Conservation (phyloP, 2,888 invertebrate species). For the Zonitis immaculata region DNA sequence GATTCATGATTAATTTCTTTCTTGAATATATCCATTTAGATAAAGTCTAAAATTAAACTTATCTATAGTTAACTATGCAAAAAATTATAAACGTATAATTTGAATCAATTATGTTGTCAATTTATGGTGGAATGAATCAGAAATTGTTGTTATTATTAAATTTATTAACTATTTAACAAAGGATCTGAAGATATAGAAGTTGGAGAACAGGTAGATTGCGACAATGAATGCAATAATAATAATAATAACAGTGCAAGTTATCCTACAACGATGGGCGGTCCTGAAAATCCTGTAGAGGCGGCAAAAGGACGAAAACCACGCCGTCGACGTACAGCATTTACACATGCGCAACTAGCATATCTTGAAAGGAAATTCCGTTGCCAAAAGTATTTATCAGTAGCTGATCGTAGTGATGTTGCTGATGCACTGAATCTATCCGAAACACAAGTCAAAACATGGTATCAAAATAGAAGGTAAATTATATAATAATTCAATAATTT, state of each 20-base stretch:
- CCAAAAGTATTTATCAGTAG: slow-evolving; percentile 91
- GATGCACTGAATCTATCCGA: slow-evolving; percentile 85
- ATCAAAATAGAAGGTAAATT: slow-evolving; percentile 75
- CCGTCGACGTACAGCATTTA: slow-evolving; percentile 84
- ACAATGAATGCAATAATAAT: slow-evolving; percentile 7
- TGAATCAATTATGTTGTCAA: not conserved
- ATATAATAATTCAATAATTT: not conserved
- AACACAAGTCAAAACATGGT: slow-evolving; percentile 96
- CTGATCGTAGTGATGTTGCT: slow-evolving; percentile 89
- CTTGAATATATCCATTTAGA: too few relatives aligned
- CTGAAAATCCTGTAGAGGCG: slow-evolving; percentile 33
- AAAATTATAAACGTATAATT: not conserved
- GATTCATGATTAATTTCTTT: not conserved
- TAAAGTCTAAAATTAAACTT: not conserved
- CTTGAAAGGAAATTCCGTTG: slow-evolving; percentile 88
- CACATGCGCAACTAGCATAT: slow-evolving; percentile 89
- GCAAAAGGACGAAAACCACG: slow-evolving; percentile 70
- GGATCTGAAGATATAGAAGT: slow-evolving; percentile 13
- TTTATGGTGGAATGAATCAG: not conserved
- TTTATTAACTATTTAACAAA: slow-evolving; percentile 1
- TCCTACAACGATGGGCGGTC: slow-evolving; percentile 21
- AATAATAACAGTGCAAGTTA: slow-evolving; percentile 6
- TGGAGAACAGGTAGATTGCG: slow-evolving; percentile 11
- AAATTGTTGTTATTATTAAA: not conserved
- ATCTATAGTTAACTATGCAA: too few relatives aligned